Conservation (phyloP, 2,797 vertebrate species). For the Aldrovandia affinis region DNA sequence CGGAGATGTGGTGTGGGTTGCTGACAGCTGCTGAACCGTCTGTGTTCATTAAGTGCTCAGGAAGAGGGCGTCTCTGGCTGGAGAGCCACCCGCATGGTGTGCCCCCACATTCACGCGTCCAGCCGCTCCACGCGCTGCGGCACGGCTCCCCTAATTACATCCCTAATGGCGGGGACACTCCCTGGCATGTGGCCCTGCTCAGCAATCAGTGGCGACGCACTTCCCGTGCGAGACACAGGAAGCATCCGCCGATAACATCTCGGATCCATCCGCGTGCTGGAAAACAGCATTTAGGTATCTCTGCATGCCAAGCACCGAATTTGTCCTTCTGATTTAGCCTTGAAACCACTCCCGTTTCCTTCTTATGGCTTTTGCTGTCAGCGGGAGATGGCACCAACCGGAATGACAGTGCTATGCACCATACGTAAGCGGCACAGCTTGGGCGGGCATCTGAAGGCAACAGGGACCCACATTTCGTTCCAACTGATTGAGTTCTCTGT, state of each 20-base stretch:
- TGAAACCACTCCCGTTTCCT: background rate
- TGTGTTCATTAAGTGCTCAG: constrained; percentile 24
- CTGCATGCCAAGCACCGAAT: background rate
- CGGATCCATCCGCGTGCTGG: background rate
- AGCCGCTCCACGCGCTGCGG: background rate
- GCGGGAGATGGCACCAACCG: background rate
- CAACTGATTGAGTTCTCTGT: background rate
- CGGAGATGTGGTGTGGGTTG: background rate
- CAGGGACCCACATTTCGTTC: background rate
- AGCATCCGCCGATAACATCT: background rate
- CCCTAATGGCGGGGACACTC: constrained; percentile 30
- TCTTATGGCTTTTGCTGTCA: background rate
- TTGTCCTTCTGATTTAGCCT: constrained; percentile 9
- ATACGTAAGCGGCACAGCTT: background rate
- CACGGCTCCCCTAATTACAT: constrained; percentile 27
- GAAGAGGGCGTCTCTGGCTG: background rate
- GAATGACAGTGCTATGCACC: background rate
- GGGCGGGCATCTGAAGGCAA: background rate
- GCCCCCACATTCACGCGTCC: background rate
- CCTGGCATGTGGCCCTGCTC: constrained; percentile 23
- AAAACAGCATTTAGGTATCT: background rate
- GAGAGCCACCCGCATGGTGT: constrained; percentile 4
- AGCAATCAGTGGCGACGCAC: constrained; percentile 18
- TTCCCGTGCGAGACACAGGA: constrained; percentile 15
- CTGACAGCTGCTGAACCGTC: constrained; percentile 29